Base-by-base conservation (phyloP, 2,113 vertebrate species). In the Crotalus helleri region DNA sequence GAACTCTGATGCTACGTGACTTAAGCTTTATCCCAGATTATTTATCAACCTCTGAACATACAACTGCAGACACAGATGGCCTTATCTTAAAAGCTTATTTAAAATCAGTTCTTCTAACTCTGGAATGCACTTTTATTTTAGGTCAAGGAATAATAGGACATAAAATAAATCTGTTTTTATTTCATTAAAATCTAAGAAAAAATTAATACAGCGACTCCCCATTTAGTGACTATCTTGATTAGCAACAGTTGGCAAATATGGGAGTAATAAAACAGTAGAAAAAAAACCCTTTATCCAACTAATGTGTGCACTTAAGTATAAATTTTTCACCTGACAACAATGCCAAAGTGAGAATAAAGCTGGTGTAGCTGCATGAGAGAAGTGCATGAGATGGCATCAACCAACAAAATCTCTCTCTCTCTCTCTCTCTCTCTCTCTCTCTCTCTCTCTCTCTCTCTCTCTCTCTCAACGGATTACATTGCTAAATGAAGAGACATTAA, bases 21-120 rank as follows among this genome's bases (percentile, higher is more conserved):
- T 97, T 98, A 98, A 98, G 98, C 97, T 94, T 98, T 98, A 98
- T 98, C 98, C 98, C 98, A 86, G 98, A 98, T 99, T 98, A 99
- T 95, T 97, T 96, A 59, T 81, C 87, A 53, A 87, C 95, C 96
- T 95, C 94, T 33, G 81, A 96, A 96, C 95, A 92, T 88, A 9
- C 0, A 26, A 91, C 90, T 91, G 49, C 26, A 26, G 89, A 95
- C 86, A 90, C 97, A 98, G 98, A 98, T 98, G 98, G 98, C 95
- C 94, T 21, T 51, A 95, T 44, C 69, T 89, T 12, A 96, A 95
- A 57, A 94, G 97, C 95, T 97, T 96, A 97, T 89, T 95, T 94
- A 96, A 95, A 95, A 93, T 93, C 93, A 81, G 33, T 81, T 81
- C 17, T 81, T 81, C 74, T 81, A 81, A 81, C 33, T 44, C 69